Evolutionary conservation across 2,797 vertebrate species (phyloP).

Genomic region (Rousettus madagascariensis): DNA sequence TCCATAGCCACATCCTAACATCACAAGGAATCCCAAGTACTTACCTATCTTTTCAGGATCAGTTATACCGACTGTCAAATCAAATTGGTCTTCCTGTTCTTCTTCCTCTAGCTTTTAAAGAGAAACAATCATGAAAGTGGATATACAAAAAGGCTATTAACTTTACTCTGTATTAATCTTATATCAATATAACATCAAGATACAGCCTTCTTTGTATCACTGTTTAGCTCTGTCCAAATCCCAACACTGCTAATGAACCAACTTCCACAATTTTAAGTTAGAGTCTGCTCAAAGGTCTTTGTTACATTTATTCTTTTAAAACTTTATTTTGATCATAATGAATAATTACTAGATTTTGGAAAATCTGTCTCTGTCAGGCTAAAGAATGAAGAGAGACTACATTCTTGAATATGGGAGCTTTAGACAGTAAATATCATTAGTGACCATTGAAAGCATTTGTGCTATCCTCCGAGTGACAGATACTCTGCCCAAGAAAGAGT

Average conservation of each 20-base stretch:
- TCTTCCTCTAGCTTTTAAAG: conserved; percentile 92
- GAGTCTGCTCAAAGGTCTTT: neutral
- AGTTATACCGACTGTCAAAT: conserved; percentile 92
- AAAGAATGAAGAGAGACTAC: neutral
- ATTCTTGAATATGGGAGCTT: neutral
- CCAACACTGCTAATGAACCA: neutral
- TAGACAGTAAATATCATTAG: neutral
- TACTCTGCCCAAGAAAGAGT: neutral
- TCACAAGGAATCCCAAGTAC: conserved; percentile 37
- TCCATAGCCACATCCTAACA: neutral
- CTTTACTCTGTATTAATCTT: conserved; percentile 1
- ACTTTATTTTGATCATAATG: conserved; percentile 30
- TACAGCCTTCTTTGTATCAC: neutral
- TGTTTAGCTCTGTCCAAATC: neutral
- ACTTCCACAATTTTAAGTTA: neutral
- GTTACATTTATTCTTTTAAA: conserved; percentile 21
- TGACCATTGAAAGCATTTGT: neutral
- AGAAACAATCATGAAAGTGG: conserved; percentile 50
- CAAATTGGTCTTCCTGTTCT: conserved; percentile 93
- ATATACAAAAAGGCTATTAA: conserved; percentile 1
- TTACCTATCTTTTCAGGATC: conserved; percentile 99
- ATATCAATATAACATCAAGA: neutral
- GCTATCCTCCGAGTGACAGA: neutral
- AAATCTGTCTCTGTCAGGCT: neutral
- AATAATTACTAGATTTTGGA: conserved; percentile 26